Evolutionary conservation across 2,888 invertebrate genomes (phyloP), one percentile per base, ranked within the genome.

Genomic region (Eueremaeus valkanovi): DNA sequence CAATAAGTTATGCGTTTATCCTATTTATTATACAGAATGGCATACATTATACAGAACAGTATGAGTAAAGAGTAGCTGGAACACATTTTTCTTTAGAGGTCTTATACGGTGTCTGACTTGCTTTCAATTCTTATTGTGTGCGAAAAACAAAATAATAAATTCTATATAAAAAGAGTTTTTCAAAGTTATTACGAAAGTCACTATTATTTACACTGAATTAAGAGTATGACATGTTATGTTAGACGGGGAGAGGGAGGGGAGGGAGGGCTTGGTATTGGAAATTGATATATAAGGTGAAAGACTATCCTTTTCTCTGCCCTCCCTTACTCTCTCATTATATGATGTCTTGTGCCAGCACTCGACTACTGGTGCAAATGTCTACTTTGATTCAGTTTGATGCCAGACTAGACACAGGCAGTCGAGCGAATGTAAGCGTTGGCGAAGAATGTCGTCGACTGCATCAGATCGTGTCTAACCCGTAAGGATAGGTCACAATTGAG

Each of bases 371-470:
- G 33, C 63, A 63, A 33, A 63, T 63, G 63, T 63, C 63, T 9
- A 63, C 63, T 63, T 63, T 63, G 63, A 63, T 63, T 63, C 63
- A 16, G 63, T 63, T 63, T 13, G 18, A 33, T n/a, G 63, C 31
- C 33, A 31, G 63, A 63, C 1, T 29, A 63, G 8, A 63, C 63
- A 63, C 5, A 31, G 13, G 21, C 33, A 63, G 3, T 63, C 9
- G 18, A 16, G 11, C 33, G 63, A 3, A 31, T n/a, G 3, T 5
- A 33, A 31, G 63, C 29, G 63, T 63, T 16, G 63, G 63, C 18
- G 13, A 1, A 33, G 31, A 33, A 29, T 63, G 63, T 63, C 31
- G 16, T 31, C 1, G 27, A 63, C 31, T 63, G 31, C 31, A 63
- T 63, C 63, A 63, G 29, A 63, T 63, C 29, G 63, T 63, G 63